Base-by-base conservation (phyloP, 2,888 invertebrate species). In the Capitulum mitella region DNA sequence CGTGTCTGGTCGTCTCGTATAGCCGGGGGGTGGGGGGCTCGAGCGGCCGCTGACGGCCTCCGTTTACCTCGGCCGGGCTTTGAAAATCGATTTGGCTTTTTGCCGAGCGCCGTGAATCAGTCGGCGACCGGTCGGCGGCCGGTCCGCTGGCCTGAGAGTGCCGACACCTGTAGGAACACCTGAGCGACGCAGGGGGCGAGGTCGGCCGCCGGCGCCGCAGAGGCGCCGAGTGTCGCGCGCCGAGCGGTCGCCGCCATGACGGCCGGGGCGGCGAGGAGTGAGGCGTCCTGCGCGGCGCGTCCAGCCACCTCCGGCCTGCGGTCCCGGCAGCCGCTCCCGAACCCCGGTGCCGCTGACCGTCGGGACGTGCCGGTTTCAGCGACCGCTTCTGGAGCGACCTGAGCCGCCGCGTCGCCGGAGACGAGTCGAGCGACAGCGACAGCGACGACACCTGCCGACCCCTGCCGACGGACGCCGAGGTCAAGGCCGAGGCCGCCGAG, bases 151-250 rank as follows among this genome's bases (percentile, higher is more conserved):
- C 43, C 43, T 51, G 48, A 12, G 64, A 64, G 64, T 64, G 64
- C 34, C 34, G 19, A 29, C 64, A 64, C 34, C 64, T 64, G 64
- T 64, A 64, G 64, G 29, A 64, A 64, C 64, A 64, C 64, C 64
- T 64, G 64, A 16, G 64, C 19, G 64, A 14, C 19, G 32, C 14
- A 12, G 14, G 34, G 64, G 34, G 34, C 58, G 58, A 29, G 1
- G 51, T 19, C 29, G 58, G 58, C 58, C 19, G 58, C 12, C 32
- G 64, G 64, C 14, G 32, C 64, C 3, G 34, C 34, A 64, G 64
- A 34, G 64, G 3, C 16, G 51, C 22, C 51, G 0, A 19, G 34
- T 19, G 16, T 34, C 34, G 34, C 14, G 64, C 64, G 34, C 34
- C 19, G 3, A 19, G 16, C 64, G 34, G 19, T 19, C 32, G 58